phyloP scores from a whole-genome alignment of 2,888 invertebrate genomes.

The Mycogona germanica region DNA sequence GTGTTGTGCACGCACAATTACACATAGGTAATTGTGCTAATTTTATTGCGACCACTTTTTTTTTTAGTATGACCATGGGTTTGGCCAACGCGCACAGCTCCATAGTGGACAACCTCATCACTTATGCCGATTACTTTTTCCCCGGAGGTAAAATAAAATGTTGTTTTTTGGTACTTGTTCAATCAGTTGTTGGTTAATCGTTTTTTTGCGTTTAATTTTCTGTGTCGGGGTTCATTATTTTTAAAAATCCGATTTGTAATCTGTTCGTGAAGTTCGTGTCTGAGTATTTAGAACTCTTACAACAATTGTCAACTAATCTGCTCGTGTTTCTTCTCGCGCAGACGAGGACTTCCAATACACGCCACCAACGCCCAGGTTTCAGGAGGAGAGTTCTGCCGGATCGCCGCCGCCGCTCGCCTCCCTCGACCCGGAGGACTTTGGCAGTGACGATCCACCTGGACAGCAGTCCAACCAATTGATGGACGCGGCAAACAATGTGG shows the following conservation, averaged over 20 bases:
- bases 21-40: neutral
- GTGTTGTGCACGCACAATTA: too few species aligned
- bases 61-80: constrained; percentile 54
- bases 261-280: too few species aligned
- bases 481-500: too few species aligned
- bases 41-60: neutral
- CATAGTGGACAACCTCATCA: constrained; percentile 70
- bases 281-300: too few species aligned
- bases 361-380: neutral
- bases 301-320: too few species aligned
- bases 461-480: too few species aligned
- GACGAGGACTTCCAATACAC: neutral
- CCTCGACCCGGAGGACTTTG: too few species aligned
- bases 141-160: constrained; percentile 39
- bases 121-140: constrained; percentile 70
- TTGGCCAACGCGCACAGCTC: constrained; percentile 69
- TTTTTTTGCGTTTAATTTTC: too few species aligned
- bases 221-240: too few species aligned
- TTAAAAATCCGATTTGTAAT: too few species aligned
- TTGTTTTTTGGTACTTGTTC: neutral
- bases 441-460: too few species aligned
- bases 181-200: too few species aligned
- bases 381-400: neutral
- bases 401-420: neutral
- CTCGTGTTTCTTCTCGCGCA: neutral